These are phyloP conservation scores for Celastrina argiolus DNA, from an alignment of 2,888 invertebrate species.

Conservation along the genomic window DNA sequence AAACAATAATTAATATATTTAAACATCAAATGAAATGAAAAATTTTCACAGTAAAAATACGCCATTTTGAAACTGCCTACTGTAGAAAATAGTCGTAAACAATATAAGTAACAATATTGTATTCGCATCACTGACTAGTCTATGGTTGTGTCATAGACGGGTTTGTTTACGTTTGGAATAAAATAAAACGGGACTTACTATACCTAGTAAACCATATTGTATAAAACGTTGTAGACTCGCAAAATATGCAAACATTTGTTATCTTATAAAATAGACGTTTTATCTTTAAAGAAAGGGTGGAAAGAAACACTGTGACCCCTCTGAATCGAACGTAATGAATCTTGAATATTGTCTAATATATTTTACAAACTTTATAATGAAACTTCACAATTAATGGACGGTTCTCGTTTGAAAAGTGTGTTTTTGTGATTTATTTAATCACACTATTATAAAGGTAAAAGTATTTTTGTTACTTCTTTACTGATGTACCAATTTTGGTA, in stretches of 20 bases:
- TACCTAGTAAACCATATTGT: neutral
- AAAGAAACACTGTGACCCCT: conserved; percentile 29
- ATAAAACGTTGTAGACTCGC: neutral
- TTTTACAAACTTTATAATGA: conserved; percentile 26
- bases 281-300: conserved; percentile 9
- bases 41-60: too few species aligned
- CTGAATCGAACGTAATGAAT: conserved; percentile 44
- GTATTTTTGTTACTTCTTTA: neutral
- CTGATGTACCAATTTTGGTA: too few species aligned
- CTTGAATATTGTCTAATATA: conserved; percentile 33
- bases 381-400: conserved; percentile 15
- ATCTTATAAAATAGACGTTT: neutral
- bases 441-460: too few species aligned
- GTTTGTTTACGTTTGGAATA: too few species aligned
- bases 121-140: too few species aligned
- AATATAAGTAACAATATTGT: too few species aligned
- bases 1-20: too few species aligned
- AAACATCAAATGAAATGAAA: too few species aligned
- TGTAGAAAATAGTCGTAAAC: too few species aligned
- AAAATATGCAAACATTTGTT: neutral
- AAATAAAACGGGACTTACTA: too few species aligned
- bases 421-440: neutral
- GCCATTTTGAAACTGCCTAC: too few species aligned
- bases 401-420: conserved; percentile 1
- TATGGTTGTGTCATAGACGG: too few species aligned